These are phyloP conservation scores for Amniataba percoides DNA, from an alignment of 2,797 vertebrate genomes.

Conservation along the genomic window DNA sequence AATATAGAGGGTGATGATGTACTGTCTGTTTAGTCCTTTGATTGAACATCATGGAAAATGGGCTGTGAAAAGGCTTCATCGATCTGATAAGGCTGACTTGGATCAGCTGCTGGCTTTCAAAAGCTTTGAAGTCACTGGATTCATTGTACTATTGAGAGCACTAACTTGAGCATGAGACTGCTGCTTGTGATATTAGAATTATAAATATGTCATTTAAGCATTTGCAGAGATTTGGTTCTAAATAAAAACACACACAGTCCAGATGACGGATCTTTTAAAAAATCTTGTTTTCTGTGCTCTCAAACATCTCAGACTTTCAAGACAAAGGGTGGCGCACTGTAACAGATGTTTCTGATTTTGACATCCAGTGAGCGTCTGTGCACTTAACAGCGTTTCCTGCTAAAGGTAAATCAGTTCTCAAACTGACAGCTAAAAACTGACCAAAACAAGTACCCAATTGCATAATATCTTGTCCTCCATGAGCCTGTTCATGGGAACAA, in stretches of 20 bases:
- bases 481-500: constrained; percentile 60
- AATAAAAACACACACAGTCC: constrained; percentile 3
- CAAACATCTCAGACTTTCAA: neutral
- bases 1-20: neutral
- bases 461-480: constrained; percentile 28
- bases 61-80: constrained; percentile 3
- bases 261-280: neutral
- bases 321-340: neutral
- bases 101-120: constrained; percentile 50
- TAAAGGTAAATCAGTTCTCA: constrained; percentile 18
- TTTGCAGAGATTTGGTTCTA: neutral
- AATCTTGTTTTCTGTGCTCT: neutral
- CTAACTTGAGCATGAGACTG: constrained; percentile 30
- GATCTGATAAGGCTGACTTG: constrained; percentile 43
- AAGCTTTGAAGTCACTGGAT: constrained; percentile 25
- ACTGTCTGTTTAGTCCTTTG: constrained; percentile 2
- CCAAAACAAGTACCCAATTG: constrained; percentile 35
- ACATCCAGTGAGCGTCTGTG: neutral
- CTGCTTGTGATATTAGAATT: constrained; percentile 32
- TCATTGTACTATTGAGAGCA: constrained; percentile 34
- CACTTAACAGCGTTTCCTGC: constrained; percentile 10
- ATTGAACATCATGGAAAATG: constrained; percentile 12
- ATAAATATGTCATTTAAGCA: constrained; percentile 16
- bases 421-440: constrained; percentile 29
- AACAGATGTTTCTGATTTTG: constrained; percentile 54